phyloP scores from a whole-genome alignment of 1,140 invertebrate genomes.

The Lasioglossum albipes region DNA sequence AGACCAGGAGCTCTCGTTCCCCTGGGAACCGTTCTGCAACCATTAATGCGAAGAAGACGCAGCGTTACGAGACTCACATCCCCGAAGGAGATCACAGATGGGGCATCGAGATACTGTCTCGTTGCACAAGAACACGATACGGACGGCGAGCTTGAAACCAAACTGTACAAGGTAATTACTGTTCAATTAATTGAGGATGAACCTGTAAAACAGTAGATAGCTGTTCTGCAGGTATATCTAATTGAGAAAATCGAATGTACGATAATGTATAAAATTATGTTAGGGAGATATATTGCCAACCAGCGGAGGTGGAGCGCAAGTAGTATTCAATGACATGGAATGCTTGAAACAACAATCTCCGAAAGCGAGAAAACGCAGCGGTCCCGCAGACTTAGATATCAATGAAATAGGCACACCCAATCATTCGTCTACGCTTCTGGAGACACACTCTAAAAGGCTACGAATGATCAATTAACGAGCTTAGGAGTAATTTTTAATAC shows the following conservation, averaged over 20 bases:
- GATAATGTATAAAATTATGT: slow-evolving; percentile 43
- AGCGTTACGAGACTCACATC: slow-evolving; percentile 89
- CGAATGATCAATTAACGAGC: slow-evolving; percentile 61
- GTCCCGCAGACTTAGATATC: slow-evolving; percentile 50
- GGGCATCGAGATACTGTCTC: slow-evolving; percentile 92
- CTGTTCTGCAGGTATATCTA: no score
- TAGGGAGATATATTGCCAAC: slow-evolving; percentile 95
- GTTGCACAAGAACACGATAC: slow-evolving; percentile 95
- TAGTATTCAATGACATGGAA: slow-evolving; percentile 97
- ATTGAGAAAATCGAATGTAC: not conserved
- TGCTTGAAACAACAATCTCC: slow-evolving; percentile 92
- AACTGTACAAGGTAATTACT: slow-evolving; percentile 89
- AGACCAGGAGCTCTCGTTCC: slow-evolving; percentile 86
- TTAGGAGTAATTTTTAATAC: not conserved
- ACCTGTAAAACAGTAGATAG: not conserved
- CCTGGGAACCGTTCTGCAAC: slow-evolving; percentile 93
- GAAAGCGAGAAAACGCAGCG: slow-evolving; percentile 76
- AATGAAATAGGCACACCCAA: slow-evolving; percentile 40
- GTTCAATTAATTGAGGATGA: not conserved
- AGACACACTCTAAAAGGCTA: slow-evolving; percentile 68
- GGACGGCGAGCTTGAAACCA: slow-evolving; percentile 95
- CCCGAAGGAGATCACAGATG: slow-evolving; percentile 80
- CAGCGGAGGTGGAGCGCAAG: slow-evolving; percentile 94
- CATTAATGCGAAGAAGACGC: slow-evolving; percentile 89
- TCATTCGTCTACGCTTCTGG: slow-evolving; percentile 45